Percentiles rank a stretch among this genome's conserved stretches.
Conservation (phyloP, 1,140 invertebrate species). For the Notospermus geniculatus region DNA sequence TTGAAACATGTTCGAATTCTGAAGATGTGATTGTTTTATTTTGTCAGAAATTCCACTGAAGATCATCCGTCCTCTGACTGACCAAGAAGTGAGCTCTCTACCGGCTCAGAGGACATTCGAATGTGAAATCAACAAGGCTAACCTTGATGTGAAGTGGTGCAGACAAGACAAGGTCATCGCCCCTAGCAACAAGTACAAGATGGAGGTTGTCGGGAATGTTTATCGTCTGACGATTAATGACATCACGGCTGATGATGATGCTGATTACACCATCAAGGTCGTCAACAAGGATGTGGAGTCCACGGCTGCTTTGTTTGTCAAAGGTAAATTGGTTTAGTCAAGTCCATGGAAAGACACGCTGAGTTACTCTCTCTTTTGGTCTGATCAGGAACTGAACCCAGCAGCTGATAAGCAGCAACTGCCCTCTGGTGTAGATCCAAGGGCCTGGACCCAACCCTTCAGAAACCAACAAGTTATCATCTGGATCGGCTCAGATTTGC, state of each 20-base stretch:
- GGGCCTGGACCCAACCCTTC: too few species aligned
- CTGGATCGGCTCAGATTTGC: too few species aligned
- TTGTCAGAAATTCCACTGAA: conserved; percentile 39
- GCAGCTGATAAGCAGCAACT: too few species aligned
- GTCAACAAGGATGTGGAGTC: conserved; percentile 2
- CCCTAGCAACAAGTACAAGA: conserved; percentile 9
- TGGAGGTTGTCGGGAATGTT: conserved; percentile 8
- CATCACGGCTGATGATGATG: conserved; percentile 13
- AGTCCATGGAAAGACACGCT: too few species aligned
- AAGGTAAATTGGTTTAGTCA: conserved; percentile 1
- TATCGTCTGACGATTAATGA: conserved; percentile 15
- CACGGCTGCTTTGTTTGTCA: not conserved
- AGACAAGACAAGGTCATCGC: conserved; percentile 67
- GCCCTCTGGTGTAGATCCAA: too few species aligned
- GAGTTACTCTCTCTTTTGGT: too few species aligned
- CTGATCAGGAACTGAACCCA: too few species aligned
- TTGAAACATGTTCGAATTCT: too few species aligned
- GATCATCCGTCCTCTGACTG: conserved; percentile 38
- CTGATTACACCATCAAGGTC: conserved; percentile 13
- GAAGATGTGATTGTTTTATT: not conserved
- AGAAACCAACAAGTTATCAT: too few species aligned
- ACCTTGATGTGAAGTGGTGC: conserved; percentile 76
- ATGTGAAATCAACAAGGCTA: conserved; percentile 69
- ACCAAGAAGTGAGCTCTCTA: conserved; percentile 30
- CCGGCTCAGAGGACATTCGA: conserved; percentile 34